Evolutionary conservation across 2,888 invertebrate species (phyloP).

Genomic region (Euphydryas editha): DNA sequence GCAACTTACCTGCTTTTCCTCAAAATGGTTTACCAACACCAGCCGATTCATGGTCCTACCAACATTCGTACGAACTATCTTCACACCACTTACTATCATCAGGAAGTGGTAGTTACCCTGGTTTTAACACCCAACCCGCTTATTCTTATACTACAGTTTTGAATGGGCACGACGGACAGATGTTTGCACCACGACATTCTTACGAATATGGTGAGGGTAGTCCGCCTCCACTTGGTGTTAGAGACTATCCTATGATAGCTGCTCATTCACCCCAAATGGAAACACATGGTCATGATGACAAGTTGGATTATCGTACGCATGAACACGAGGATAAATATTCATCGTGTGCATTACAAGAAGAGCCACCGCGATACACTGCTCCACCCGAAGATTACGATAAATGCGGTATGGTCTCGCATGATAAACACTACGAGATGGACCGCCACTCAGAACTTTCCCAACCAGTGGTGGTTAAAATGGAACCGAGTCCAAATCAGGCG

Average conservation of each 20-base stretch:
- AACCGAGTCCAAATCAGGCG: slow-evolving; percentile 83
- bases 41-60: slow-evolving; percentile 91
- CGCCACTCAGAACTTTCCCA: slow-evolving; percentile 73
- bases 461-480: slow-evolving; percentile 83
- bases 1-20: slow-evolving; percentile 80
- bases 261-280: slow-evolving; percentile 85
- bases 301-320: slow-evolving; percentile 72
- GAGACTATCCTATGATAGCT: slow-evolving; percentile 87
- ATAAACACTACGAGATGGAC: slow-evolving; percentile 77
- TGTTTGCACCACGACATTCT: slow-evolving; percentile 86
- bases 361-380: slow-evolving; percentile 82
- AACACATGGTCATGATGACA: slow-evolving; percentile 80
- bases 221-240: slow-evolving; percentile 85
- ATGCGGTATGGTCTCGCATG: slow-evolving; percentile 77
- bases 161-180: slow-evolving; percentile 89
- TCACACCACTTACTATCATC: slow-evolving; percentile 90
- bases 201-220: slow-evolving; percentile 85
- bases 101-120: slow-evolving; percentile 86
- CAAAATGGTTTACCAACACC: slow-evolving; percentile 86
- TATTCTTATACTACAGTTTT: slow-evolving; percentile 87
- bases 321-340: slow-evolving; percentile 78
- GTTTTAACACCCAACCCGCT: slow-evolving; percentile 84
- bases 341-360: slow-evolving; percentile 77
- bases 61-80: slow-evolving; percentile 90
- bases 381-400: slow-evolving; percentile 85